Base-by-base conservation (phyloP, 53 echinoderm and acorn worm species). In the Zoroaster sp. region DNA sequence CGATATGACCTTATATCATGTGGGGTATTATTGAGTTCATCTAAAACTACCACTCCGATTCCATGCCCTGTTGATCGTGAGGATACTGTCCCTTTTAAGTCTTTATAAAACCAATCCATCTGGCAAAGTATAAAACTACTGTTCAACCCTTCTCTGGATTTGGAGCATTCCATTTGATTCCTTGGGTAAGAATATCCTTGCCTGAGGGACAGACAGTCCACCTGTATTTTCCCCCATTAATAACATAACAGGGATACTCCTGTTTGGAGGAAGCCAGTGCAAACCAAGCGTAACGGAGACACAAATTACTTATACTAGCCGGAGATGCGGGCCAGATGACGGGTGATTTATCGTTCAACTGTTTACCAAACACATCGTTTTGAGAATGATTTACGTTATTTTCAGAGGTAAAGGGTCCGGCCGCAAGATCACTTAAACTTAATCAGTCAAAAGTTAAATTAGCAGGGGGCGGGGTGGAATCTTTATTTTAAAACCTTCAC, bases 291-390 rank as follows among this genome's bases (percentile, higher is more conserved):
- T 59, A 25, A 35, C 30, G 37, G 71, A 35, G 34, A 35, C 35
- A 1, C 34, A 71, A 34, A 85, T 85, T 85, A 47, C 49, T 71
- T 71, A 34, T 70, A 85, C 69, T 85, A 71, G 52, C 71, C 85
- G 85, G 85, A 85, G 85, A 71, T 70, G 41, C 37, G 52, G 35
- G 12, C 44, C 85, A 70, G 85, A 49, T 70, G 85, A 18, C 28
- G 9, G 36, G 18, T 47, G 31, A 13, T 20, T 15, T 40, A 36
- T 42, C 9, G 25, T 43, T 33, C 33, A 28, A 13, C 69, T 5
- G 68, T 21, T 35, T n/a, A 30, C 31, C 83, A 14, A 47, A 46
- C 13, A 11, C 41, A 44, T 43, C 9, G 0, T 28, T 59, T 44
- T 7, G 63, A 14, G 7, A 59, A 59, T 59, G 10, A 59, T 59